Evolutionary conservation across 2,888 invertebrate species (phyloP).

Genomic region (Plebejus argus): DNA sequence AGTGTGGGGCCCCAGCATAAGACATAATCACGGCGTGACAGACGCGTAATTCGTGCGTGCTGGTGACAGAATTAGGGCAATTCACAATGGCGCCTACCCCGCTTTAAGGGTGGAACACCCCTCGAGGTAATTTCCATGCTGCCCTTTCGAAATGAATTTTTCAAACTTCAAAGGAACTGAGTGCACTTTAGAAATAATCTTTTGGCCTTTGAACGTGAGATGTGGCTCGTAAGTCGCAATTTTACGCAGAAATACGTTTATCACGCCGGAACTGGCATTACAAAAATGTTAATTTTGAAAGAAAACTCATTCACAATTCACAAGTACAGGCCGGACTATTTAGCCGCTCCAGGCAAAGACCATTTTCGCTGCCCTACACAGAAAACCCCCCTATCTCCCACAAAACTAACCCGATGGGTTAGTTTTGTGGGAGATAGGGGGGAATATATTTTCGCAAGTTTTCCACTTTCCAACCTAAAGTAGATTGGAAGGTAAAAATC

Average conservation of each 20-base stretch:
- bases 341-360: too few relatives aligned
- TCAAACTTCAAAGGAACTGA: background rate
- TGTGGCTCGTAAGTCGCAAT: background rate
- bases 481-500: too few relatives aligned
- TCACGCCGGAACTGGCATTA: background rate
- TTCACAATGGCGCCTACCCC: background rate
- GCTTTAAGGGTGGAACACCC: background rate
- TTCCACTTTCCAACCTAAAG: too few relatives aligned
- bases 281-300: background rate
- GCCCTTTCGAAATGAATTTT: background rate
- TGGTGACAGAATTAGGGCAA: slow-evolving; percentile 5
- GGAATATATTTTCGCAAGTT: too few relatives aligned
- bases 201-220: background rate
- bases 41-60: slow-evolving; percentile 2
- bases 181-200: background rate
- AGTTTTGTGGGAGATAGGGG: too few relatives aligned
- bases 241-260: background rate
- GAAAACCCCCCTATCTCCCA: too few relatives aligned
- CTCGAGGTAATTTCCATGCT: background rate
- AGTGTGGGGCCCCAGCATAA: too few relatives aligned
- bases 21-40: background rate
- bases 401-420: too few relatives aligned
- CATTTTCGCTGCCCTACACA: too few relatives aligned
- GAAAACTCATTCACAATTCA: background rate
- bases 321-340: background rate